Evolutionary conservation across 2,113 vertebrate genomes (phyloP).

Genomic region (Chaetops frenatus): DNA sequence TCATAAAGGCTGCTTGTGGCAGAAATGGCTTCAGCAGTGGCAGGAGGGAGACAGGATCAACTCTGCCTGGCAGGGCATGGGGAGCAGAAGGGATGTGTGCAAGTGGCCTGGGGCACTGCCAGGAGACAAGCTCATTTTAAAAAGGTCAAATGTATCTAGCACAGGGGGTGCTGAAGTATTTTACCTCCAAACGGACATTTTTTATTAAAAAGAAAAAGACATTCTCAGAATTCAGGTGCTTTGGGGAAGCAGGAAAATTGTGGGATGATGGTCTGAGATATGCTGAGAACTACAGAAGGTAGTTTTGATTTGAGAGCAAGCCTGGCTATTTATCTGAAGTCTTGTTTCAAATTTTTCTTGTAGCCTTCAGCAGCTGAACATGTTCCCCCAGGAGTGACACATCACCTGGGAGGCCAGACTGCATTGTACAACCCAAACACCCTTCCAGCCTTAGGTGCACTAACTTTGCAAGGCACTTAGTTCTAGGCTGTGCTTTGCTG

Average conservation of each 20-base stretch:
- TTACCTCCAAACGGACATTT: background rate
- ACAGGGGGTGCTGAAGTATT: background rate
- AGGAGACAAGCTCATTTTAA: background rate
- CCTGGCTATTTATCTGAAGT: background rate
- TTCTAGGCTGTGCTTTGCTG: background rate
- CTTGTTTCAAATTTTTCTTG: background rate
- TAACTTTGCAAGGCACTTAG: background rate
- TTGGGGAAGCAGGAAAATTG: background rate
- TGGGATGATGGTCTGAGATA: background rate
- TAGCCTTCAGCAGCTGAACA: background rate
- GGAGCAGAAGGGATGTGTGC: background rate
- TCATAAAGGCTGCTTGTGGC: background rate
- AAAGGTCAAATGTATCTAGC: background rate
- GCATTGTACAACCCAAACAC: background rate
- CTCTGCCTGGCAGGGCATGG: background rate
- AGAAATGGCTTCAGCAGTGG: background rate
- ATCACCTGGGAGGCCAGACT: background rate
- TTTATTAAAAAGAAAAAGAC: background rate
- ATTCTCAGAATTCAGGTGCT: background rate
- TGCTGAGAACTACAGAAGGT: background rate
- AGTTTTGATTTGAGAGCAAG: background rate
- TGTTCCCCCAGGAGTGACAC: background rate
- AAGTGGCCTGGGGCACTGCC: background rate
- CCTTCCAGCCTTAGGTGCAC: background rate
- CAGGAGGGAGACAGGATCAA: background rate